Evolutionary conservation across 2,888 invertebrate genomes (phyloP), one percentile per base, ranked within the genome.

Genomic region (Fissipunctia ypsillon): DNA sequence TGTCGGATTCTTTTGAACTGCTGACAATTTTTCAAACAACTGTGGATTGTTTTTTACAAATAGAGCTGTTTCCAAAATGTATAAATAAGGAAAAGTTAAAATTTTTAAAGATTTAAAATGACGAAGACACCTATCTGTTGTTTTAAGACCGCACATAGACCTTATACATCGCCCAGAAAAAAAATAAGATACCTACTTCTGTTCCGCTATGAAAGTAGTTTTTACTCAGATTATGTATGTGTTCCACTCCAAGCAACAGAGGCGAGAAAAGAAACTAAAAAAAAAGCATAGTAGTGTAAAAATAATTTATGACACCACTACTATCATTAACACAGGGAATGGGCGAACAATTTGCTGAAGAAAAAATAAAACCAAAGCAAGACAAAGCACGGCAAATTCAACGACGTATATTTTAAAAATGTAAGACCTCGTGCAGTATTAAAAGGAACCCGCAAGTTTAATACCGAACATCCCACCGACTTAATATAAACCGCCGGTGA

Each of bases 401-500:
- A 80, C 72, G 69, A 72, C 73, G 76, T 80, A 80, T 80, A 78
- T 73, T 80, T 85, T 54, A 83, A 85, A 85, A 85, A 84, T 83
- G 81, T 86, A 84, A 81, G 80, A 83, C 74, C 72, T 88, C 83
- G 83, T 90, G 80, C 81, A 89, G 89, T 90, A 91, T 91, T 90
- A 90, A 90, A 88, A 81, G 80, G 84, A 88, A 87, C 87, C 90
- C 86, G 85, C 88, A 87, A 90, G 73, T 88, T 88, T 89, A 88
- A 88, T 88, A 82, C 79, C 70, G 73, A 85, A 87, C 82, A 81
- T 83, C 86, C 80, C 80, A 78, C 80, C 72, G 85, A 87, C 88
- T 89, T 89, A 88, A 88, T 89, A 89, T 86, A 90, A 88, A 84
- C 78, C 85, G 73, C 85, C 86, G 66, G 81, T 82, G 81, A 86